A percentile compares a stretch with the other conserved stretches of the same genome.
These are phyloP conservation scores for Philopedon plagiatum DNA, from an alignment of 2,888 invertebrate species.

Conservation along the genomic window DNA sequence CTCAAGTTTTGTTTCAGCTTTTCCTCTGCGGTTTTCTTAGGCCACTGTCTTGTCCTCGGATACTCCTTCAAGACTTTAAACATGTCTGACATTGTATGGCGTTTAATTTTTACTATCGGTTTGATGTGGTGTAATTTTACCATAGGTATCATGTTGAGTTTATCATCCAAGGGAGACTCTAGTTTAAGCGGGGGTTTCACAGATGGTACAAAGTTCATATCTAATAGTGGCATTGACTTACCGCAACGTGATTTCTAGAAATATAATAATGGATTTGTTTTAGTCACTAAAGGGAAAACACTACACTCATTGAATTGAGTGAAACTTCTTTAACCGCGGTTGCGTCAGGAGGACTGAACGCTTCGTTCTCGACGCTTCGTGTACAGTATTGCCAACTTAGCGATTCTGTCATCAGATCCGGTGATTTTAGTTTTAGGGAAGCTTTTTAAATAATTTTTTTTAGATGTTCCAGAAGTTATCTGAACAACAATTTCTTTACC, in stretches of 20 bases:
- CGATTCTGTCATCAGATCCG: too few relatives aligned
- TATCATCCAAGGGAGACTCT: neutral
- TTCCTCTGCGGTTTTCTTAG: neutral
- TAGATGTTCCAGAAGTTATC: too few relatives aligned
- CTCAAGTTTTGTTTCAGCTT: slow-evolving; percentile 11
- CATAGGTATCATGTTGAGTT: neutral
- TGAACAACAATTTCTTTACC: too few relatives aligned
- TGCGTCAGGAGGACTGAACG: too few relatives aligned
- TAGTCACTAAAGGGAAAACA: too few relatives aligned
- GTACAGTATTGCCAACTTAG: too few relatives aligned
- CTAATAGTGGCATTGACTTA: slow-evolving; percentile 21
- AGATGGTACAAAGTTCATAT: neutral
- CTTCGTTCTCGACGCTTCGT: too few relatives aligned
- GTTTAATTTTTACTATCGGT: slow-evolving; percentile 11
- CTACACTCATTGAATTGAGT: too few relatives aligned
- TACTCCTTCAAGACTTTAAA: neutral
- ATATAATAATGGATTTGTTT: too few relatives aligned
- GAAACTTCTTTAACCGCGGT: too few relatives aligned
- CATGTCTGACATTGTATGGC: neutral
- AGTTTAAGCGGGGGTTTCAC: neutral
- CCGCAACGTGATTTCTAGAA: neutral
- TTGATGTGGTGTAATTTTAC: neutral
- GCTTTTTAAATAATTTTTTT: too few relatives aligned
- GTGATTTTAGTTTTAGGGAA: too few relatives aligned
- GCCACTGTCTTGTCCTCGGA: neutral